Base-by-base conservation (phyloP, 1,140 invertebrate genomes). In the Atopsyche davidsoni region DNA sequence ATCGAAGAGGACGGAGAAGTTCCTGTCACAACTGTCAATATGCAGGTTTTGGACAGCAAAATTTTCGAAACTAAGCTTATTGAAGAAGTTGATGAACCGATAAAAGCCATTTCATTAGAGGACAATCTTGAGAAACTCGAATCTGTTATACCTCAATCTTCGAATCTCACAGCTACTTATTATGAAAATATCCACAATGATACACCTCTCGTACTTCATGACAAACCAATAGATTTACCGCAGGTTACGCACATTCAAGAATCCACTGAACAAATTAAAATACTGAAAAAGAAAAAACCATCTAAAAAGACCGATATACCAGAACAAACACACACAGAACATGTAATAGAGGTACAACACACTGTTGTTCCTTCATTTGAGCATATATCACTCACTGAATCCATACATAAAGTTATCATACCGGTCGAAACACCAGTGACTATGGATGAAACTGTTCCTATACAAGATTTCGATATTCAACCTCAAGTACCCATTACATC, bases 1-100 rank as follows among this genome's bases (percentile, higher is more conserved):
- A 59, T 65, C 44, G 65, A 68, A 60, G 65, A 70, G 51, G 62
- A 68, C 50, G 63, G 59, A 46, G 60, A 70, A 62, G 44, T 60
- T 57, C 62, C 62, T 3, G 25, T 61, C 57, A 50, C 53, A 21
- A 42, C 53, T 25, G 51, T 52, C 39, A 62, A 44, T 18, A 59
- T 64, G 24, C 47, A 64, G 40, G n/a, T 44, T 17, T 18, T 48
- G 2, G 52, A 50, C 11, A 42, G 24, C 58, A 25, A 50, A 28
- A 4, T 24, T 19, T 19, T 23, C 46, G 64, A 25, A 25, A 9
- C 17, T 32, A 16, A 53, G 32, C 62, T 40, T 59, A 17, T 24
- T 14, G 32, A 59, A 34, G 32, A 60, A 43, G 31, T 38, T 14
- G 24, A 55, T 7, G 42, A 16, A 3, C 23, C 42, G 19, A 41